Evolutionary conservation across 2,113 vertebrate genomes (phyloP), one percentile per base, ranked within the genome.

Genomic region (Fregata magnificens): DNA sequence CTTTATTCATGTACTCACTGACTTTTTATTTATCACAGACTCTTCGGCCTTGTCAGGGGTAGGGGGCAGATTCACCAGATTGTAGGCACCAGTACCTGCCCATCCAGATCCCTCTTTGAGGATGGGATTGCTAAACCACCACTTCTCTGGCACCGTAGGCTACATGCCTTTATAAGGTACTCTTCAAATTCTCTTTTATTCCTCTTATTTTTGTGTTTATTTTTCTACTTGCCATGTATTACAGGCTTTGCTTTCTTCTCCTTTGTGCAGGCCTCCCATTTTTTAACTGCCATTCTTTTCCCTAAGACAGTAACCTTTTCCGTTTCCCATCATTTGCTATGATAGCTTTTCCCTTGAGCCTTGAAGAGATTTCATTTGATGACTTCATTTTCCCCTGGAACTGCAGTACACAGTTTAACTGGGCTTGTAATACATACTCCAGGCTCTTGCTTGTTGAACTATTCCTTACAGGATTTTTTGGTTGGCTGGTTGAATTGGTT

Each of bases 361-460:
- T 71, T 82, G 82, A 72, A 89, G 44, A 93, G 49, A 93, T 82
- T 93, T 78, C 65, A 69, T 78, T 79, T 91, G 86, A 96, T 90
- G 28, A 82, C 66, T 96, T 91, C 44, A 87, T 95, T 96, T 96
- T 93, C 69, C 91, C n/a, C 65, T 61, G 56, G 32, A 95, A 84
- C 44, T 45, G 47, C 77, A 93, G n/a, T 47, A 79, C 12, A 58
- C 20, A 44, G 47, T 94, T 95, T 82, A 78, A 74, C n/a, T 82
- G 47, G 13, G 7, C 34, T 91, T 87, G 61, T 32, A 69, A 52
- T 53, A 82, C 31, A 49, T 55, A 72, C 36, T 90, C 34, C 44
- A 79, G 78, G 66, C 31, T 90, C 49, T 81, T 62, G 16, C 26
- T 81, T 83, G 26, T 38, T 58, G 34, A 93, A 62, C 44, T 77